phyloP scores from a whole-genome alignment of 64 coral and sea anemone genomes.

The Montipora cactus region DNA sequence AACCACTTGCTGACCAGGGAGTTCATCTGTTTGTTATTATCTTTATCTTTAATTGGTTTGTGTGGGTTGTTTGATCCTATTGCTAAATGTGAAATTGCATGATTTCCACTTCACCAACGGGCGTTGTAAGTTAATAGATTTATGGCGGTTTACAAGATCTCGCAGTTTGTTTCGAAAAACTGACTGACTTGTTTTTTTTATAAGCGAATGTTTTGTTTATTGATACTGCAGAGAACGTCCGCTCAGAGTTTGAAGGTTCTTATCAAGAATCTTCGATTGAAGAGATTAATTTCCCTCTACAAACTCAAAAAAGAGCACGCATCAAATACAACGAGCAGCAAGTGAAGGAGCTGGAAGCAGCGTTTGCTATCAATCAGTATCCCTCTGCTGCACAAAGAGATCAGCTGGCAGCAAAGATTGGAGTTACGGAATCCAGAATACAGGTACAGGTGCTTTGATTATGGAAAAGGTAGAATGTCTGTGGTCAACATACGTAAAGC shows the following conservation, averaged over 20 bases:
- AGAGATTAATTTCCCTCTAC: background rate
- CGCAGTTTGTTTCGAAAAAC: no score
- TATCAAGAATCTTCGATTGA: background rate
- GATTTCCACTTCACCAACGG: no score
- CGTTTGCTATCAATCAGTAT: slow-evolving; percentile 4
- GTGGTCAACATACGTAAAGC: no score
- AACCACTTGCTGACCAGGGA: no score
- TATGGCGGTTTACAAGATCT: no score
- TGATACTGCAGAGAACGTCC: background rate
- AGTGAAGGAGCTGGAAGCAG: background rate
- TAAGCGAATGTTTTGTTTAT: background rate
- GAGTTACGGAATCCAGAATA: slow-evolving; percentile 28
- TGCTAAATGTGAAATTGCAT: no score
- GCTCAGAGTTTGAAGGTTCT: background rate
- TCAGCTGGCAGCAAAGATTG: slow-evolving; percentile 3
- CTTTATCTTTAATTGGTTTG: no score
- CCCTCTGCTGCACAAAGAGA: slow-evolving; percentile 3
- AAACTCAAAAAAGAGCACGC: slow-evolving; percentile 9
- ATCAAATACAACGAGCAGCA: background rate
- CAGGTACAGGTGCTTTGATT: slow-evolving; percentile 3
- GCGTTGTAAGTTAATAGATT: no score
- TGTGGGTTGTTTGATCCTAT: no score
- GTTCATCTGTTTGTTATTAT: no score
- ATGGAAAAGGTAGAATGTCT: no score
- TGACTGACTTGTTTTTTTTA: no score